A percentile compares a stretch with the other conserved stretches of the same genome.
phyloP scores from a whole-genome alignment of 1,140 invertebrate species.

The Eciton burchellii region DNA sequence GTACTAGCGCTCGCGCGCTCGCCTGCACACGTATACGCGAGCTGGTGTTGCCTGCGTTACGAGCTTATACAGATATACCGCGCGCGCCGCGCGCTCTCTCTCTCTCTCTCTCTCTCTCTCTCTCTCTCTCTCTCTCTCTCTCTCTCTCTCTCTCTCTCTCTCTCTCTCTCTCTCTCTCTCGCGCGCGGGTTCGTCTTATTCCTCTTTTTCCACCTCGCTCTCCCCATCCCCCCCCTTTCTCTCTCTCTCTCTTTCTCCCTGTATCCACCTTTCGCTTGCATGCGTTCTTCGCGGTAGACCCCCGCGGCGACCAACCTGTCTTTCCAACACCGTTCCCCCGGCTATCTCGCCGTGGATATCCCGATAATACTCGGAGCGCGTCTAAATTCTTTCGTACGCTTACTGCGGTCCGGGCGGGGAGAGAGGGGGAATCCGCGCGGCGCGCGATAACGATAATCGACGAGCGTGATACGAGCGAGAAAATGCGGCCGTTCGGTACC shows the following conservation, averaged over 20 bases:
- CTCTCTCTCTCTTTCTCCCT: conserved; percentile 47
- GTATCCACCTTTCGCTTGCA: conserved; percentile 64
- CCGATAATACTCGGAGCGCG: conserved; percentile 85
- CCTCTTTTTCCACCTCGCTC: conserved; percentile 46
- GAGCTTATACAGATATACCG: conserved; percentile 58
- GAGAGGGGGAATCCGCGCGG: conserved; percentile 33
- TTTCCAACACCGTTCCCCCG: conserved; percentile 82
- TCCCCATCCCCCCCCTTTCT: conserved; percentile 35
- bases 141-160: conserved; percentile 43
- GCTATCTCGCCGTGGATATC: conserved; percentile 77
- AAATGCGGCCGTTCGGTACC: conserved; percentile 49
- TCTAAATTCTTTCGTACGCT: conserved; percentile 82
- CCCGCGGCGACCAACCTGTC: conserved; percentile 84
- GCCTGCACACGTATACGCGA: conserved; percentile 14
- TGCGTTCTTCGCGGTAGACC: conserved; percentile 78
- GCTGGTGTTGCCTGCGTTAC: conserved; percentile 46
- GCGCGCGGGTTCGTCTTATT: conserved; percentile 63
- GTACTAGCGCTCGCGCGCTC: conserved; percentile 47
- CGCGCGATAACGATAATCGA: conserved; percentile 76
- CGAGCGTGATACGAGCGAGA: conserved; percentile 59
- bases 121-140: too few relatives aligned
- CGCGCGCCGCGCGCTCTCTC: conserved; percentile 49
- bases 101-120: conserved; percentile 53
- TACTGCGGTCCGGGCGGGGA: conserved; percentile 60
- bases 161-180: conserved; percentile 62